Base-by-base conservation (phyloP, 2,888 invertebrate species). In the Autographa gamma region DNA sequence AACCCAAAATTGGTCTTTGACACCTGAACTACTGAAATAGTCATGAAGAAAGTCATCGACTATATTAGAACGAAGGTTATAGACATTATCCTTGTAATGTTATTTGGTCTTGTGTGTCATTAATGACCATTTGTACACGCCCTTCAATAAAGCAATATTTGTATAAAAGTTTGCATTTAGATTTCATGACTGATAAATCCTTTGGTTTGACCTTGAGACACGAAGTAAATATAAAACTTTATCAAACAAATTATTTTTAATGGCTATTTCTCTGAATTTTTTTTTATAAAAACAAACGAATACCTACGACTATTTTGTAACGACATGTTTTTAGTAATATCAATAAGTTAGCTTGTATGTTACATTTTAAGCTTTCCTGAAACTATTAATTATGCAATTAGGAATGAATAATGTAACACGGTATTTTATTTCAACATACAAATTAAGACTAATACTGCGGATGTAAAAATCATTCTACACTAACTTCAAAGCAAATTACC, bases 31-130 rank as follows among this genome's bases (percentile, higher is more conserved):
- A 13, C 7, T 11, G 3, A 16, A 34, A 2, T 11, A 13, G 43
- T 61, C 71, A 79, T 66, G 65, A 64, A 80, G 56, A 65, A 52
- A 19, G 11, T 64, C 60, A 48, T 62, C 38, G 64, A 66, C 19
- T 67, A 58, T 71, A 67, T 71, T 9, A 63, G 19, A 9, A 18
- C 13, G 13, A 56, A 56, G 54, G 54, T 25, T 11, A 13, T 48
- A n/a, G 0, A n/a, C 6, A 16, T 6, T n/a, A n/a, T 48, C n/a
- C 43, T 48, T 48, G n/a, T 48, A 48, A 48, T 48, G 48, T n/a
- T 38, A 38, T 38, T 48, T 48, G 48, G n/a, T n/a, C 48, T 48
- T 48, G 48, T n/a, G 48, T 7, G n/a, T 48, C 48, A 48, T 16
- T 48, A 48, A 48, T 48, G 48, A n/a, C n/a, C 48, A n/a, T 48